Percentiles rank a stretch among this genome's conserved stretches.
phyloP scores from a whole-genome alignment of 2,888 invertebrate genomes.

The Diachrysia chrysitis region DNA sequence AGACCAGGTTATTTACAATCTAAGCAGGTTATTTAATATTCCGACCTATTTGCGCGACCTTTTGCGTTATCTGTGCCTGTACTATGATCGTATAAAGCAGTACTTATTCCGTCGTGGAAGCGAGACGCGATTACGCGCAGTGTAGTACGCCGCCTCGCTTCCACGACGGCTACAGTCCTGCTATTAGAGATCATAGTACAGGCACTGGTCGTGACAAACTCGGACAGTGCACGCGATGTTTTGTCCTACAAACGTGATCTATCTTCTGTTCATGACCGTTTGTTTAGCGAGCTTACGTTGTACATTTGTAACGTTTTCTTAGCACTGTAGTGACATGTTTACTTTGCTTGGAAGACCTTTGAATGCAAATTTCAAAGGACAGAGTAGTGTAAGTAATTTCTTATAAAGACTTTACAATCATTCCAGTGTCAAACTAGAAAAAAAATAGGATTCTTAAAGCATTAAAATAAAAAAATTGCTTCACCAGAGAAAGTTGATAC shows the following conservation, averaged over 20 bases:
- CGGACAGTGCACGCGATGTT: conserved; percentile 47
- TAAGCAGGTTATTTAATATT: neutral
- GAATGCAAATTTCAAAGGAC: neutral
- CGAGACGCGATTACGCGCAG: too few species aligned
- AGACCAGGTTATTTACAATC: neutral
- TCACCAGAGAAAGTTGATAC: too few species aligned
- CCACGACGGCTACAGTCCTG: neutral
- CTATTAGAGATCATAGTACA: conserved; percentile 8
- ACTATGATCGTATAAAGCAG: too few species aligned
- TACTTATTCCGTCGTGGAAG: too few species aligned
- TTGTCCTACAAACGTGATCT: conserved; percentile 42
- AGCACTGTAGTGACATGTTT: neutral
- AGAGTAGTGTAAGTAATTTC: too few species aligned
- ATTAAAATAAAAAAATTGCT: too few species aligned
- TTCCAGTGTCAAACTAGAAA: too few species aligned
- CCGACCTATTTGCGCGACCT: neutral
- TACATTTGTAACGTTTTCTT: conserved; percentile 13
- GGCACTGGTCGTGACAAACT: conserved; percentile 40
- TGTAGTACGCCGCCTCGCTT: too few species aligned
- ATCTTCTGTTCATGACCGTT: conserved; percentile 34
- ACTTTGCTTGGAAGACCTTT: neutral
- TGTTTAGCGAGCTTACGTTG: conserved; percentile 17
- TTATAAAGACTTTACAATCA: too few species aligned
- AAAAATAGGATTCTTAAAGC: too few species aligned
- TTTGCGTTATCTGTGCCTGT: neutral